Conservation (phyloP, 2,797 vertebrate species). For the Schizothorax lantsangensis region DNA sequence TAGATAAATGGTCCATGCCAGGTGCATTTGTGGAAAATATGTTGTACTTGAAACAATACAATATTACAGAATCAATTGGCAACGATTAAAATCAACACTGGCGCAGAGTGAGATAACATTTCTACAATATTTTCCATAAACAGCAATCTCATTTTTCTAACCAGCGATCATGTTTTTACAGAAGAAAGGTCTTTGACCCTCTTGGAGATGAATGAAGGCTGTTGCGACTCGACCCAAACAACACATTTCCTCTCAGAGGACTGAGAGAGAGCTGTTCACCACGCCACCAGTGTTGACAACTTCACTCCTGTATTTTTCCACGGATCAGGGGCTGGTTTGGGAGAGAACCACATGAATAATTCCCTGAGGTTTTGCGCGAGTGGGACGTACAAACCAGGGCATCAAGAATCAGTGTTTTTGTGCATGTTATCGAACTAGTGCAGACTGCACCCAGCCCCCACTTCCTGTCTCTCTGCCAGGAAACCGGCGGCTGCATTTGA, state of each 20-base stretch:
- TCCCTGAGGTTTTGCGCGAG: conserved; percentile 12
- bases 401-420: conserved; percentile 64
- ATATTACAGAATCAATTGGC: neutral
- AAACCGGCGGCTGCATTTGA: conserved; percentile 59
- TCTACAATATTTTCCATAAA: conserved; percentile 31
- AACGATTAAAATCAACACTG: neutral
- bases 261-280: conserved; percentile 23
- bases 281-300: conserved; percentile 4
- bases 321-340: neutral
- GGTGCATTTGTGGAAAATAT: neutral
- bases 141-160: conserved; percentile 19
- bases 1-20: neutral
- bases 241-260: conserved; percentile 67
- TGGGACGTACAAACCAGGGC: conserved; percentile 46
- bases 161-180: conserved; percentile 51
- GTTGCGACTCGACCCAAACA: conserved; percentile 71
- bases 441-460: conserved; percentile 67
- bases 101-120: neutral
- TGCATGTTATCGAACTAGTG: conserved; percentile 60
- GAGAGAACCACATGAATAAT: conserved; percentile 17
- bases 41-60: neutral
- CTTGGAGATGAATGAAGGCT: conserved; percentile 71
- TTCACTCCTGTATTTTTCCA: conserved; percentile 26
- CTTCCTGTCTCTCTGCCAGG: conserved; percentile 77
- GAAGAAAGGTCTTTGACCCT: conserved; percentile 59